These are phyloP conservation scores for Polyodon spathula DNA, from an alignment of 2,113 vertebrate species.

Conservation along the genomic window DNA sequence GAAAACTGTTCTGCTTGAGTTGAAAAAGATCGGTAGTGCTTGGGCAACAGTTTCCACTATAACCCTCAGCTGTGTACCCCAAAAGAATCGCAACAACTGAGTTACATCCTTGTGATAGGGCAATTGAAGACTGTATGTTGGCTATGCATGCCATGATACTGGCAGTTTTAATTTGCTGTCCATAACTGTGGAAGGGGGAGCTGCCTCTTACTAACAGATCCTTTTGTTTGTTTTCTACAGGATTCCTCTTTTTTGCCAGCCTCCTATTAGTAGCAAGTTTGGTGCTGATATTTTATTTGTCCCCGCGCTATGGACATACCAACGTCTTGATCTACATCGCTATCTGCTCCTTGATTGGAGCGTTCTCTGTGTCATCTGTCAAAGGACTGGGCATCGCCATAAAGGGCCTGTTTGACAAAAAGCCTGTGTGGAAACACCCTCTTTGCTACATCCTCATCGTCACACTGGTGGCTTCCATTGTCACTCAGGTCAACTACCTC, in stretches of 20 bases:
- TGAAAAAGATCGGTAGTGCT: too few relatives aligned
- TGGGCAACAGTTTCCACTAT: too few relatives aligned
- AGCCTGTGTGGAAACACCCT: constrained; percentile 62
- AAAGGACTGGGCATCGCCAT: constrained; percentile 86
- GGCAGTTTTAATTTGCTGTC: too few relatives aligned
- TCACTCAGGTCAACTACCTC: constrained; percentile 91
- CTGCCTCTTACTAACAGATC: not conserved
- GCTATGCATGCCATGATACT: too few relatives aligned
- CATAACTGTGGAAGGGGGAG: too few relatives aligned
- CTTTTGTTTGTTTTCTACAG: constrained; percentile 39
- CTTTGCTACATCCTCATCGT: constrained; percentile 79
- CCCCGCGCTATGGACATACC: constrained; percentile 64
- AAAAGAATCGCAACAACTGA: too few relatives aligned
- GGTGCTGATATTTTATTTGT: constrained; percentile 60
- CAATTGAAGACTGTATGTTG: too few relatives aligned
- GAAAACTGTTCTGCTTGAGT: too few relatives aligned
- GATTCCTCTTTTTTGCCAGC: constrained; percentile 72
- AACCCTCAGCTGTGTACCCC: too few relatives aligned
- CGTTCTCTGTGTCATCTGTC: constrained; percentile 84
- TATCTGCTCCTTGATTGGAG: constrained; percentile 85
- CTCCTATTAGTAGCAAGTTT: constrained; percentile 58
- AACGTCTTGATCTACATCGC: constrained; percentile 84
- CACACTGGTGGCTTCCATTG: constrained; percentile 65
- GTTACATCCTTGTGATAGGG: too few relatives aligned
- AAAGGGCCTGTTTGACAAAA: constrained; percentile 61